Base-by-base conservation (phyloP, 37 sponge, comb jelly and placozoan species). In the Cladorhizidae sp. region DNA sequence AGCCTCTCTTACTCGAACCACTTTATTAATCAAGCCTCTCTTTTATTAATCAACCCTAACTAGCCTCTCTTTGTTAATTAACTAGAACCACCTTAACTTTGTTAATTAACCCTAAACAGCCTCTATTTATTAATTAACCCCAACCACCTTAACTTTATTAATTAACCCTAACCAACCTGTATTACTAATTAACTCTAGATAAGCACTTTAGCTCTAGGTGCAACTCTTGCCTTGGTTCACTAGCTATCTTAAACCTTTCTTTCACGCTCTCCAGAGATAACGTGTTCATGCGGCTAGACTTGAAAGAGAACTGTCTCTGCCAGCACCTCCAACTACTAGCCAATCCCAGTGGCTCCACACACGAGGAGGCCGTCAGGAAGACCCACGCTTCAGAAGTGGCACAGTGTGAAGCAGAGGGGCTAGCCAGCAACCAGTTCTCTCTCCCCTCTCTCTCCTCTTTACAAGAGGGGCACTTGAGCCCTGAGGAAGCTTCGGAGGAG, bases 331-430 rank as follows among this genome's bases (percentile, higher is more conserved):
- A 87, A 65, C 11, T 93, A 45, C 39, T 93, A 31, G 40, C 80
- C 80, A 95, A 95, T 64, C 77, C 85, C 1, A 50, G 20, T 76
- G 96, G 96, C 23, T 75, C 93, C 39, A 20, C 70, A 12, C 96
- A 95, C 57, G 64, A 54, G 22, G 83, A 87, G 29, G 96, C 96
- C 26, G 33, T 39, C 28, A 72, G 90, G 40, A 83, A 25, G 28
- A 23, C 29, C 8, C 57, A 57, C 32, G 36, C 28, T 7, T 23
- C 54, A 11, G 18, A 59, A 6, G 28, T 6, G 5, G 32, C 32
- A 9, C 22, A 14, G 5, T 33, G n/a, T 52, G 54, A 29, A 5
- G 9, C 52, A 26, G 68, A 26, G 52, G 79, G 64, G 36, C 67
- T 41, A 38, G 35, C 40, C 54, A 11, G 18, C 56, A 41, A 14